These are phyloP conservation scores for Noctua pronuba DNA, from an alignment of 2,888 invertebrate species.

Conservation along the genomic window DNA sequence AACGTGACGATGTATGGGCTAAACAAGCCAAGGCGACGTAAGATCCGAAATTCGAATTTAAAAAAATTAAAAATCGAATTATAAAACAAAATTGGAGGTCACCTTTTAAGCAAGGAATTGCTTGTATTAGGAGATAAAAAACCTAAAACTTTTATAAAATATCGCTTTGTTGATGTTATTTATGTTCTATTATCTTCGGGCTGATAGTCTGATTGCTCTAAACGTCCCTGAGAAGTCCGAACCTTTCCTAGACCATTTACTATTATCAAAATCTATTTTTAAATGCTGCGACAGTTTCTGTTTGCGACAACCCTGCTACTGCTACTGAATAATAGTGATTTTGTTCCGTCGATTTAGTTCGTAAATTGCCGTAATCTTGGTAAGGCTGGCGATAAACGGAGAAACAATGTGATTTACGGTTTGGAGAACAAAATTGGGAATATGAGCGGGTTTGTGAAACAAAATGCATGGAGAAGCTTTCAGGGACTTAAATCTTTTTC, in stretches of 20 bases:
- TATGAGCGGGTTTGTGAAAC: slow-evolving; percentile 5
- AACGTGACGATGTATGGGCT: neutral
- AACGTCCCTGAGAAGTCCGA: neutral
- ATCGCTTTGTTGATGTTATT: neutral
- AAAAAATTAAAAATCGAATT: too few species aligned
- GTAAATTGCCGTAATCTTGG: slow-evolving; percentile 65
- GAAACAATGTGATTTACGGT: slow-evolving; percentile 55
- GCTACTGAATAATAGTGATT: slow-evolving; percentile 62
- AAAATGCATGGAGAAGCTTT: slow-evolving; percentile 9
- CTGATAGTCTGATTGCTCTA: neutral
- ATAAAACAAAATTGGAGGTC: too few species aligned
- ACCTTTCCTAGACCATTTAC: neutral
- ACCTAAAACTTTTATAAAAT: neutral
- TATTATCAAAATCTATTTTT: neutral
- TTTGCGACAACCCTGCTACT: slow-evolving; percentile 42
- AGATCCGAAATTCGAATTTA: too few species aligned
- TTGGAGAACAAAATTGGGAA: slow-evolving; percentile 28
- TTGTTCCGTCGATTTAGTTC: slow-evolving; percentile 69
- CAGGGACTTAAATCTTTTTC: neutral
- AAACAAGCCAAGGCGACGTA: too few species aligned
- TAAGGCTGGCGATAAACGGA: slow-evolving; percentile 47
- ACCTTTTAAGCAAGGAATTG: too few species aligned
- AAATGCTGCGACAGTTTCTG: neutral
- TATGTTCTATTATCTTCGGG: neutral
- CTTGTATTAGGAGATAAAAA: too few species aligned